Evolutionary conservation across 2,888 invertebrate species (phyloP), one percentile per base, ranked within the genome.

Genomic region (Linyphia triangularis): DNA sequence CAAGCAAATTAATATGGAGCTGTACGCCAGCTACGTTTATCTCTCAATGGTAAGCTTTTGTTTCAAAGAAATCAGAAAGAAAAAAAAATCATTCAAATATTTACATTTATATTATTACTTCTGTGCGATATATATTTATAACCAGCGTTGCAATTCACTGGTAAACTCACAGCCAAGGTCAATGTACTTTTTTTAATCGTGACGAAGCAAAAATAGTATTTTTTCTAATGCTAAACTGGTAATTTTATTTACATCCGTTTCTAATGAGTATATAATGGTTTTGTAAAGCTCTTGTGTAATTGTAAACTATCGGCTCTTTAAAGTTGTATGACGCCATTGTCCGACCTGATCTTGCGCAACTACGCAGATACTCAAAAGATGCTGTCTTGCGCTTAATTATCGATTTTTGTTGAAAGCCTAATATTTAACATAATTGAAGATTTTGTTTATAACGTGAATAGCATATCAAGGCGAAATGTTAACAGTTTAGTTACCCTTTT

Each of bases 1-100:
- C 92, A 94, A 94, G 89, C 96, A 96, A 93, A 96, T 91, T 79
- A 96, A 96, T 93, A 93, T 95, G 94, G 96, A 96, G 93, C 92
- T 96, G 16, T 94, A 95, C 91, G 95, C 96, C 7, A 95, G 95
- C 91, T 96, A 96, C 92, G 95, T 95, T 81, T 96, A 96, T 92
- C 92, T 96, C 92, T 95, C 95, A 43, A 95, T 96, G 96, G 95
- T 96, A 94, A 92, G 92, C 92, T 19, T 51, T 19, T 51, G 30
- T 59, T 1, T 7, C 5, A n/a, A n/a, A n/a, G n/a, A n/a, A n/a
- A n/a, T n/a, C n/a, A n/a, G n/a, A n/a, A 26, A n/a, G n/a, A n/a
- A n/a, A n/a, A n/a, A n/a, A n/a, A n/a, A n/a, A n/a, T n/a, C 16
- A 16, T 63, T 63, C 9, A 63, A 59, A 19, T 19, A 59, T 59